A percentile compares a stretch with the other conserved stretches of the same genome.
Evolutionary conservation across 2,888 invertebrate species (phyloP).

Genomic region (Ormyrus rosae): DNA sequence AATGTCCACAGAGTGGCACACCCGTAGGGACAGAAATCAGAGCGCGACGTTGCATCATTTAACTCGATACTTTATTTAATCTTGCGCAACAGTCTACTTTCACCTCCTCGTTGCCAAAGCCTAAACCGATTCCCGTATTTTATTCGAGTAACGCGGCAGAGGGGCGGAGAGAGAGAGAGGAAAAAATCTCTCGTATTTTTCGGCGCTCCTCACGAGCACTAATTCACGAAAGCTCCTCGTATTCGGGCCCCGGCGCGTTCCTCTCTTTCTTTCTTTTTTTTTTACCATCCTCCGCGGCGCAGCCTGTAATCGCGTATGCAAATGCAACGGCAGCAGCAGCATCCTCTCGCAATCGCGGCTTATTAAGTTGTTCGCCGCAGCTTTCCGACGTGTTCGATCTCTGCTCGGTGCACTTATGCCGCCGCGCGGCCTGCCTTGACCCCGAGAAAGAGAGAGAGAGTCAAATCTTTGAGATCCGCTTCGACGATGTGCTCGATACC

Average conservation of each 20-base stretch:
- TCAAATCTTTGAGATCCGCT: conserved; percentile 31
- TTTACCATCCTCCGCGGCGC: conserved; percentile 50
- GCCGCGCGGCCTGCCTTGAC: conserved; percentile 68
- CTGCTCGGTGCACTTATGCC: conserved; percentile 36
- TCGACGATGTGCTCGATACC: background rate
- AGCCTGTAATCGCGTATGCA: conserved; percentile 75
- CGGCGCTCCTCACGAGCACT: background rate
- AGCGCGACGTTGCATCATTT: too few species aligned
- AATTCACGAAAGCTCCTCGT: background rate
- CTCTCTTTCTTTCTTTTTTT: background rate
- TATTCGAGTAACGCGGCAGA: too few species aligned
- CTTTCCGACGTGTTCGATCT: conserved; percentile 49
- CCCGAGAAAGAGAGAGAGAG: conserved; percentile 60
- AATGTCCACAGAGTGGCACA: too few species aligned
- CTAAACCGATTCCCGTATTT: too few species aligned
- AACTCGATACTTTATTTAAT: too few species aligned
- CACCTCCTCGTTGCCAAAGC: too few species aligned
- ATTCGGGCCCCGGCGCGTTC: conserved; percentile 1
- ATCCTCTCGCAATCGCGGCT: conserved; percentile 69
- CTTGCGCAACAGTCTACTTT: too few species aligned
- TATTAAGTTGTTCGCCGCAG: conserved; percentile 72
- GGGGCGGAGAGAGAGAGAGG: too few species aligned
- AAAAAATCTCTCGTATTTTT: too few species aligned
- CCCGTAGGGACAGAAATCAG: too few species aligned
- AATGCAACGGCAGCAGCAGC: conserved; percentile 65